A percentile compares a stretch with the other conserved stretches of the same genome.
Evolutionary conservation across 2,797 vertebrate genomes (phyloP).

Genomic region (Pteropus rufus): DNA sequence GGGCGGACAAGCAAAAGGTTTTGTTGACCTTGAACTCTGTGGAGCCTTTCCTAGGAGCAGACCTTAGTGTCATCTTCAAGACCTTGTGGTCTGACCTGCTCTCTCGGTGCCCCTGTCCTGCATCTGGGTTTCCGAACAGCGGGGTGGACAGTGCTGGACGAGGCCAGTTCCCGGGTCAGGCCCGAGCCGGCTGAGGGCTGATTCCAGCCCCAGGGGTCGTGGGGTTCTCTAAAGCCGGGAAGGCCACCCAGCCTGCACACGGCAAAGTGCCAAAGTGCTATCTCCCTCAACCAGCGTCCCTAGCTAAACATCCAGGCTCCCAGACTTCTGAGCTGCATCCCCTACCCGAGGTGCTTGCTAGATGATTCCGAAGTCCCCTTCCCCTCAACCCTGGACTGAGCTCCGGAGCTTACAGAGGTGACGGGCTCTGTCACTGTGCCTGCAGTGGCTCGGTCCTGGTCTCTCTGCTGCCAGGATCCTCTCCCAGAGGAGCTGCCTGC

Average conservation of each 20-base stretch:
- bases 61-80: background rate
- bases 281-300: background rate
- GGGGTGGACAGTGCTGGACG: rapidly evolving
- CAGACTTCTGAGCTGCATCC: too few relatives aligned
- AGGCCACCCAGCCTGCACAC: background rate
- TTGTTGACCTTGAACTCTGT: background rate
- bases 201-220: rapidly evolving
- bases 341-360: rapidly evolving
- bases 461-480: background rate
- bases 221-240: background rate
- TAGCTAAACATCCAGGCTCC: background rate
- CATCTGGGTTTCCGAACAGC: background rate
- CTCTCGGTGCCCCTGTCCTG: background rate
- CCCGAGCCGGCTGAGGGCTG: rapidly evolving
- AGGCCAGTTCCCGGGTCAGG: background rate
- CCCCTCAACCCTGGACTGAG: too few relatives aligned
- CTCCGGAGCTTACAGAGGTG: background rate
- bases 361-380: rapidly evolving
- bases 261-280: background rate
- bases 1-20: background rate
- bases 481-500: background rate
- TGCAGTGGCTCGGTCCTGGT: rapidly evolving
- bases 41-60: background rate
- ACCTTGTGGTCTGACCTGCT: background rate
- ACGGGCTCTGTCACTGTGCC: background rate